Evolutionary conservation across 1,140 invertebrate species (phyloP).

Genomic region (Diorhabda carinulata): DNA sequence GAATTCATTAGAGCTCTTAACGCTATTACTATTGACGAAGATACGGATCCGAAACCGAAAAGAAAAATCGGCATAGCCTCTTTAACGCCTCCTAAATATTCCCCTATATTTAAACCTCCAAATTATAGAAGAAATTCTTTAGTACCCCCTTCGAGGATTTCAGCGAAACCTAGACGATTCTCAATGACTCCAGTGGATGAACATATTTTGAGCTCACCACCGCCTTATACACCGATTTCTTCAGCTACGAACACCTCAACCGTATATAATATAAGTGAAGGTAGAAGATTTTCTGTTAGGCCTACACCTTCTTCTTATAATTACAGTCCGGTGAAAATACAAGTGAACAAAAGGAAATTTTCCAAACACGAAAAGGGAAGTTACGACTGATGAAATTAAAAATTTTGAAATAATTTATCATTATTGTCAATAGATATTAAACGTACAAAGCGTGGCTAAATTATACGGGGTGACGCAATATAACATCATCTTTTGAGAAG

Average conservation of each 20-base stretch:
- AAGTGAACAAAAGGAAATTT: constrained; percentile 30
- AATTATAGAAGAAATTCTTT: constrained; percentile 28
- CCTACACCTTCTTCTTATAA: constrained; percentile 3
- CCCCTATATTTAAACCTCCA: constrained; percentile 18
- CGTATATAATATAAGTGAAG: not conserved
- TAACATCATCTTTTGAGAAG: too few species aligned
- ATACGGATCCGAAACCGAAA: constrained; percentile 42
- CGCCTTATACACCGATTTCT: constrained; percentile 11
- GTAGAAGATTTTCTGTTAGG: constrained; percentile 24
- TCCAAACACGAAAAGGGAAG: constrained; percentile 20
- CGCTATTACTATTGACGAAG: constrained; percentile 43
- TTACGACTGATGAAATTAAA: not conserved
- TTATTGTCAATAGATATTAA: too few species aligned
- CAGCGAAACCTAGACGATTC: constrained; percentile 42
- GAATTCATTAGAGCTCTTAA: constrained; percentile 69
- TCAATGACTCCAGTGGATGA: constrained; percentile 50
- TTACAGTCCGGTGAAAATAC: constrained; percentile 31
- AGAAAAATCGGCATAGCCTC: constrained; percentile 56
- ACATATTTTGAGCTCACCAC: constrained; percentile 22
- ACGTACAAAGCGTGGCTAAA: too few species aligned
- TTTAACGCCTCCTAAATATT: constrained; percentile 41
- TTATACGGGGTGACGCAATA: too few species aligned
- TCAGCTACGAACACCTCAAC: constrained; percentile 4
- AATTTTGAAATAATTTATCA: too few species aligned
- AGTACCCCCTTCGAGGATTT: constrained; percentile 11